A percentile compares a stretch with the other conserved stretches of the same genome.
Evolutionary conservation across 2,113 vertebrate genomes (phyloP).

Genomic region (Erinaceus europaeus): DNA sequence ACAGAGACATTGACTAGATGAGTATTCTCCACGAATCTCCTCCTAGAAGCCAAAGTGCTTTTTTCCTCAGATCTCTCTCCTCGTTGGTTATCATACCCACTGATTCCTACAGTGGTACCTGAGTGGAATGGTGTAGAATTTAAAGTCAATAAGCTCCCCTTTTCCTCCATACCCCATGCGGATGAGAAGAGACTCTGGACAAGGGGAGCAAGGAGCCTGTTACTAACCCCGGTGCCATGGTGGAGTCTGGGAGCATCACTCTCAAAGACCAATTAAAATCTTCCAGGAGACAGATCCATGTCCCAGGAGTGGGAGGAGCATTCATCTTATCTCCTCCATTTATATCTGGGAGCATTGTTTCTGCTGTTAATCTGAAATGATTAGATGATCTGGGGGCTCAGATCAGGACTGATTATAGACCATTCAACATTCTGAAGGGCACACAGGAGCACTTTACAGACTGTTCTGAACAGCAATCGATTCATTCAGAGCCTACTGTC

Average conservation of each 20-base stretch:
- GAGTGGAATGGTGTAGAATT: neutral
- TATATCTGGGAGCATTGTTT: neutral
- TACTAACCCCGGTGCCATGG: neutral
- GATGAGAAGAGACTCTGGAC: neutral
- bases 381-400: neutral
- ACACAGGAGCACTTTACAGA: neutral
- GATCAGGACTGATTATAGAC: neutral
- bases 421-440: neutral
- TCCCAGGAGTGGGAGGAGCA: neutral
- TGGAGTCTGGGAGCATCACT: neutral
- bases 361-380: neutral
- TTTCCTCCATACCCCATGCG: neutral
- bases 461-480: neutral
- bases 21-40: neutral
- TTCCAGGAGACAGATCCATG: neutral
- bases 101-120: neutral
- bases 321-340: neutral
- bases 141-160: neutral
- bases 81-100: neutral
- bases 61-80: neutral
- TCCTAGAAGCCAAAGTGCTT: neutral
- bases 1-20: conserved; percentile 10
- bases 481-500: neutral
- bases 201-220: neutral
- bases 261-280: neutral